Conservation (phyloP, 2,888 invertebrate species). For the Rapana venosa region DNA sequence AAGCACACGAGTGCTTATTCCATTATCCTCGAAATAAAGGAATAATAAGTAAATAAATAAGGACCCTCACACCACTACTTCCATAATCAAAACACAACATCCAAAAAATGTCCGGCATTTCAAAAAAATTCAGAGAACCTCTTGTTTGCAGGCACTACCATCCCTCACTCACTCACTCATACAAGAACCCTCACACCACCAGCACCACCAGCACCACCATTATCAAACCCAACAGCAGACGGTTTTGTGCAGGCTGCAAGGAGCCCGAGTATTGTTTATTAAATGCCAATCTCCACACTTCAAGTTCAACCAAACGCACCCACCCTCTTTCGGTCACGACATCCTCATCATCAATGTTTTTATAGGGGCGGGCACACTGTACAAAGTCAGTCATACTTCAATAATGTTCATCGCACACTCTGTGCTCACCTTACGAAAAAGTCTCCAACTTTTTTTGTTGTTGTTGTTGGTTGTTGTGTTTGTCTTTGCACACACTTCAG, state of each 20-base stretch:
- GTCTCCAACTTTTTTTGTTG: not conserved
- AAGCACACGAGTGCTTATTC: too few species aligned
- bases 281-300: constrained; percentile 22
- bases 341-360: too few species aligned
- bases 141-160: too few species aligned
- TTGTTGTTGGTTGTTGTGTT: not conserved
- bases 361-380: not conserved
- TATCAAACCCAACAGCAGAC: not conserved
- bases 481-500: not conserved
- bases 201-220: not conserved
- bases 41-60: too few species aligned
- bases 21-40: too few species aligned
- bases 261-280: not conserved
- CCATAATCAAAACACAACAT: too few species aligned
- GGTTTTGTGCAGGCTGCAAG: not conserved
- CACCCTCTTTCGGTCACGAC: too few species aligned
- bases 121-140: too few species aligned
- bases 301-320: not conserved
- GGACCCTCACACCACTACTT: too few species aligned
- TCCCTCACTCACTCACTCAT: too few species aligned
- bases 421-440: not conserved
- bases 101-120: too few species aligned
- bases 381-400: not conserved
- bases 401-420: not conserved
- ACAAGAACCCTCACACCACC: too few species aligned